Percentiles rank a stretch among this genome's conserved stretches.
These are phyloP conservation scores for Paramisgurnus dabryanus DNA, from an alignment of 2,113 vertebrate species.

Conservation along the genomic window DNA sequence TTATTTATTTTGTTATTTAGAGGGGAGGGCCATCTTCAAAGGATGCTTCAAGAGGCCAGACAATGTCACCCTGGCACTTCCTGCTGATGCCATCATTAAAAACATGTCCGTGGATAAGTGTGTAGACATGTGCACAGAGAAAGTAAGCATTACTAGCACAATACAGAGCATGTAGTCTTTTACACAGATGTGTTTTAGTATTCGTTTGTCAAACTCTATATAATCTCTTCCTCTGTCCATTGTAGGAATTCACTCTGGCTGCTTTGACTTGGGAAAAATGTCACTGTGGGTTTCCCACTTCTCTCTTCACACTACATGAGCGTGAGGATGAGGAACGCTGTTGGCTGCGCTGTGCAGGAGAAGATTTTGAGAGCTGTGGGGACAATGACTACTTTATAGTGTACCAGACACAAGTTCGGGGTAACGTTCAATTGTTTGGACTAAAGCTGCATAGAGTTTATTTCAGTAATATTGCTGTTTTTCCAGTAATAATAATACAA, in stretches of 20 bases:
- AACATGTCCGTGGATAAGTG: slow-evolving; percentile 95
- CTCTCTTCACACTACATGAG: slow-evolving; percentile 88
- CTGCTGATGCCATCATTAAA: slow-evolving; percentile 78
- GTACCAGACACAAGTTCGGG: slow-evolving; percentile 98
- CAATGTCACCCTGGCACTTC: slow-evolving; percentile 88
- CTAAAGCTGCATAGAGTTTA: neutral
- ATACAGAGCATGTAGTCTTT: neutral
- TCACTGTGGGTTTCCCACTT: slow-evolving; percentile 89
- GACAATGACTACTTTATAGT: slow-evolving; percentile 85
- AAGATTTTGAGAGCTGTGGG: slow-evolving; percentile 94
- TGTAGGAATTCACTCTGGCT: slow-evolving; percentile 88
- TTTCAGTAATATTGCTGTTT: no score
- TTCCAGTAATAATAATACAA: no score
- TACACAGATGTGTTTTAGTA: neutral
- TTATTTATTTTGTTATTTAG: slow-evolving; percentile 69
- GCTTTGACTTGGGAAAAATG: slow-evolving; percentile 84
- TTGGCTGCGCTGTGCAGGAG: slow-evolving; percentile 80
- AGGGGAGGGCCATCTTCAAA: slow-evolving; percentile 92
- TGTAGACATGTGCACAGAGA: slow-evolving; percentile 93
- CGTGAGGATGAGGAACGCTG: slow-evolving; percentile 89
- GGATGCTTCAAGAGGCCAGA: slow-evolving; percentile 89
- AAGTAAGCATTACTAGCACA: slow-evolving; percentile 71
- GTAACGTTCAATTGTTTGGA: slow-evolving; percentile 60
- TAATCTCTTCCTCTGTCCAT: neutral
- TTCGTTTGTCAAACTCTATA: neutral